These are phyloP conservation scores for Silurus glanis DNA, from an alignment of 2,113 vertebrate genomes.

Conservation along the genomic window DNA sequence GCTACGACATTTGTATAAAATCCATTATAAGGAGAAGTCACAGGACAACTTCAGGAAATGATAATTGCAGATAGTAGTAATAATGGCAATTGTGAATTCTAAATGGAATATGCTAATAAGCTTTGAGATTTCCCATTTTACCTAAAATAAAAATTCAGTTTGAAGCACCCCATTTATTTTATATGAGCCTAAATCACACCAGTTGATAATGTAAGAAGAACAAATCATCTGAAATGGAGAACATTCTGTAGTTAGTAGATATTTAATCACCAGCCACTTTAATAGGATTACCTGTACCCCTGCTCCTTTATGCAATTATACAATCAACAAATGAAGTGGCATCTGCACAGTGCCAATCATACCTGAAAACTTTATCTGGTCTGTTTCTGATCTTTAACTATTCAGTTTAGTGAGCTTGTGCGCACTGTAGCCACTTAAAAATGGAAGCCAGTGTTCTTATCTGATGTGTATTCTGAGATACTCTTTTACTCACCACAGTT, in stretches of 20 bases:
- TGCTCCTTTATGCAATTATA: not conserved
- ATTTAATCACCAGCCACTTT: not conserved
- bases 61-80: not conserved
- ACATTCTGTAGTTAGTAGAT: not conserved
- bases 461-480: not conserved
- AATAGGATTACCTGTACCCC: not conserved
- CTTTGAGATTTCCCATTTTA: not conserved
- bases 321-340: not conserved
- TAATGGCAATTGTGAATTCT: not conserved
- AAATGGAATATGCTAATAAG: not conserved
- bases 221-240: not conserved
- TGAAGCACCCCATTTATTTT: not conserved
- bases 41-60: not conserved
- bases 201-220: not conserved
- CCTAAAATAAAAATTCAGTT: not conserved
- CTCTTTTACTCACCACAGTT: not conserved
- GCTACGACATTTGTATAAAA: not conserved
- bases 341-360: not conserved
- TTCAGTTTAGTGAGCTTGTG: not conserved
- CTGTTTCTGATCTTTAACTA: not conserved
- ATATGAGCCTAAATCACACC: not conserved
- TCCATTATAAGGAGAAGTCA: not conserved
- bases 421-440: not conserved
- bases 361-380: not conserved
- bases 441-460: not conserved